Base-by-base conservation (phyloP, 2,113 vertebrate genomes). In the Poeciliopsis retropinna region DNA sequence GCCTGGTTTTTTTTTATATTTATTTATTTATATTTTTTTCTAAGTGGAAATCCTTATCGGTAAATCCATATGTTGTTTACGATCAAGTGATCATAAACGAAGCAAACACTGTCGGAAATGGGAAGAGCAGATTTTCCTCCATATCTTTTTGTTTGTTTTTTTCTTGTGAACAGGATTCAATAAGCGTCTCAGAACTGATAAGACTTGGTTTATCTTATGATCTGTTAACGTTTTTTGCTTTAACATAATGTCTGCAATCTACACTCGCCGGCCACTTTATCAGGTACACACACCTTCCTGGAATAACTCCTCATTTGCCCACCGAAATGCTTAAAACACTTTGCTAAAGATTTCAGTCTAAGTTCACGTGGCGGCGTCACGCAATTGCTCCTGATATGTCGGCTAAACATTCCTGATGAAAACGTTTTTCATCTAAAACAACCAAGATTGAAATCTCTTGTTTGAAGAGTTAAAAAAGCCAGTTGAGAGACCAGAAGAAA, bases 41-140 rank as follows among this genome's bases (percentile, higher is more conserved):
- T 61, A 51, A 65, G 61, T 68, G 31, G 27, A 39, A 80, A 51
- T 67, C 37, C 60, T 67, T 61, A 75, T 78, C 30, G 25, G 28
- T 13, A 19, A 28, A 70, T 82, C 57, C 51, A 67, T 54, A 71
- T 30, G 41, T 6, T 62, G 22, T 63, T 85, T 72, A 19, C 29
- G 6, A 0, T 41, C 10, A 15, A 79, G 60, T 27, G 47, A 28
- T n/a, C 57, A 14, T 0, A 4, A 67, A 76, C 15, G 70, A 70
- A 76, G 31, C 34, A 75, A 60, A 64, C 44, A 34, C 34, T 57
- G 41, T 30, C 70, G n/a, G 61, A 5, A 29, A 27, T 14, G 29
- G 6, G 41, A 10, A 4, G 4, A 25, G 51, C 15, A 54, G 51
- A 54, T 1, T 57, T 37, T 9, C 3, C 63, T 19, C 4, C 17